A percentile compares a stretch with the other conserved stretches of the same genome.
These are phyloP conservation scores for Bellardia pandia DNA, from an alignment of 2,888 invertebrate species.

Conservation along the genomic window DNA sequence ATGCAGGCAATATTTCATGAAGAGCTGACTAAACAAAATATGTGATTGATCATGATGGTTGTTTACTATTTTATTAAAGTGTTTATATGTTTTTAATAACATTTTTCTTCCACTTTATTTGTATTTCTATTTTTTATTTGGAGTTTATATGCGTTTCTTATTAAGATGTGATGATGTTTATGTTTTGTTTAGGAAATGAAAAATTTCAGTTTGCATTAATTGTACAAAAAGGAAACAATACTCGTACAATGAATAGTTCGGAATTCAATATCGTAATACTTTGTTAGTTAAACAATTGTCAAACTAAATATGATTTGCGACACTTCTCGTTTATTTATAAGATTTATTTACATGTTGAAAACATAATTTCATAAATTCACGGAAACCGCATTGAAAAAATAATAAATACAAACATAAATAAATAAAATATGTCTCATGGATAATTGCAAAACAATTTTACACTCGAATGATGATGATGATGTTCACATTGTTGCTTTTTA, in stretches of 20 bases:
- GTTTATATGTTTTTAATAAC: constrained; percentile 55
- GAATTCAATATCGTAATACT: constrained; percentile 50
- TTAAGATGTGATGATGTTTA: constrained; percentile 15
- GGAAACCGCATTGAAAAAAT: constrained; percentile 62
- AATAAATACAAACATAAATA: background rate
- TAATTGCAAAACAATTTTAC: constrained; percentile 60
- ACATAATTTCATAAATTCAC: constrained; percentile 19
- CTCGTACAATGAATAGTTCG: constrained; percentile 42
- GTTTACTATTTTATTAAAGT: constrained; percentile 33
- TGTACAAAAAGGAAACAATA: constrained; percentile 47
- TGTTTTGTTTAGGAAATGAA: constrained; percentile 42
- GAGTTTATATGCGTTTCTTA: constrained; percentile 52
- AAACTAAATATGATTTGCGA: constrained; percentile 80
- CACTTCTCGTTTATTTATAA: constrained; percentile 81
- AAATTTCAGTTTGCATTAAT: constrained; percentile 7
- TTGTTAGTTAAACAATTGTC: constrained; percentile 39
- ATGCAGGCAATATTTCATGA: constrained; percentile 23
- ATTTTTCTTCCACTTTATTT: constrained; percentile 35
- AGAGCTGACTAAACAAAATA: constrained; percentile 31
- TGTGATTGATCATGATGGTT: constrained; percentile 23
- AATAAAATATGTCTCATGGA: constrained; percentile 42
- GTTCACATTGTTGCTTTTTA: constrained; percentile 33
- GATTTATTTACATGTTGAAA: constrained; percentile 60
- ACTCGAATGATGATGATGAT: constrained; percentile 55
- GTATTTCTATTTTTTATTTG: constrained; percentile 3